Conservation (phyloP, 2,888 invertebrate genomes). For the Lordiphosa fenestrarum region DNA sequence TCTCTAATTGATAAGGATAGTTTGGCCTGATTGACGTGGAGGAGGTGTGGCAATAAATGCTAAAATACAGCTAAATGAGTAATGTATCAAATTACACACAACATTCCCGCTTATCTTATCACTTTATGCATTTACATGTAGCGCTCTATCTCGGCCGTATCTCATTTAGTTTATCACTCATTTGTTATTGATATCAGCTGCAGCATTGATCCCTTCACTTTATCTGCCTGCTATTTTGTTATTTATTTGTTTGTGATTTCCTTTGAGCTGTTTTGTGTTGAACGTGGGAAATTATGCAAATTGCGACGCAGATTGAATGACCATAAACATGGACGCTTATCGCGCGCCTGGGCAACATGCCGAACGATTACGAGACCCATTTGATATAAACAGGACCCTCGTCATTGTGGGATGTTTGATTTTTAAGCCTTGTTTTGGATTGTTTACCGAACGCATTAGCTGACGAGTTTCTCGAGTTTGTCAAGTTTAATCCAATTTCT, state of each 20-base stretch:
- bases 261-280: constrained; percentile 32
- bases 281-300: constrained; percentile 71
- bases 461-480: constrained; percentile 34
- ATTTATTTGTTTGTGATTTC: constrained; percentile 48
- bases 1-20: no score
- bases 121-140: constrained; percentile 6
- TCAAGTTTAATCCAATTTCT: constrained; percentile 15
- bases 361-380: constrained; percentile 8
- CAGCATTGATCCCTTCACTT: not conserved
- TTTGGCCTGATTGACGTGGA: no score
- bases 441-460: constrained; percentile 62
- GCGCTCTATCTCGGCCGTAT: constrained; percentile 2
- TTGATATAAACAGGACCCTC: constrained; percentile 45
- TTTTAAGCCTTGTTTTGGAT: constrained; percentile 50
- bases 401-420: constrained; percentile 38
- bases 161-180: constrained; percentile 27
- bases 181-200: constrained; percentile 32
- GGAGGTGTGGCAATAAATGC: no score
- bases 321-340: constrained; percentile 56
- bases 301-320: constrained; percentile 65
- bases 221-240: constrained; percentile 20
- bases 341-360: constrained; percentile 17
- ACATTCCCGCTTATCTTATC: constrained; percentile 22
- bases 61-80: no score
- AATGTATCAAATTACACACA: constrained; percentile 6